Conservation (phyloP, 2,113 vertebrate species). For the Phrynosoma blainvillii region DNA sequence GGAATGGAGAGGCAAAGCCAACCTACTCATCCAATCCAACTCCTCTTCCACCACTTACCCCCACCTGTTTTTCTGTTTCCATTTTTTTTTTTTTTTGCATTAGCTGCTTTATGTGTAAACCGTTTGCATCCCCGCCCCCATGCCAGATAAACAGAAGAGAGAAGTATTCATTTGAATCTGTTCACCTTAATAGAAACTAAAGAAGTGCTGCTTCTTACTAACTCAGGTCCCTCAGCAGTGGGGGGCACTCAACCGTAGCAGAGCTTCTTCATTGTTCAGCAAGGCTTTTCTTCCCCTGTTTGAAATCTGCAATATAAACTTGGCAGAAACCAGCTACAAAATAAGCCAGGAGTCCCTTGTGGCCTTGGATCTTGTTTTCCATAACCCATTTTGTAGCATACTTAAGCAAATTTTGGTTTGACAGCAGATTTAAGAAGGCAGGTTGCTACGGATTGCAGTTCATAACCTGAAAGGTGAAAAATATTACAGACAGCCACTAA, state of each 20-base stretch:
- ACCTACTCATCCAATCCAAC: too few relatives aligned
- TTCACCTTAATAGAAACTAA: conserved; percentile 43
- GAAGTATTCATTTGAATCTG: conserved; percentile 37
- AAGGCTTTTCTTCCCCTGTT: conserved; percentile 66
- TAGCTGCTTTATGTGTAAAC: background rate
- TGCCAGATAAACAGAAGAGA: conserved; percentile 15
- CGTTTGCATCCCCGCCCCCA: background rate
- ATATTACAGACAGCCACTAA: too few relatives aligned
- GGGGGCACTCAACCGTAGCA: conserved; percentile 52
- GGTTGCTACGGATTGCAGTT: too few relatives aligned
- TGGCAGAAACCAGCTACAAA: conserved; percentile 73
- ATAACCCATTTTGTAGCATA: conserved; percentile 63
- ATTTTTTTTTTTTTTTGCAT: background rate
- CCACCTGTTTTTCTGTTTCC: background rate
- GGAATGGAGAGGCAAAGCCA: too few relatives aligned
- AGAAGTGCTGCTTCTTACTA: background rate
- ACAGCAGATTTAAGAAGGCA: too few relatives aligned
- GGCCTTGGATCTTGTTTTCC: conserved; percentile 74
- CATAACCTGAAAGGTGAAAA: too few relatives aligned
- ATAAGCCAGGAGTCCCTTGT: conserved; percentile 74
- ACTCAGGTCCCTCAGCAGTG: background rate
- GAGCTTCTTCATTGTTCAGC: conserved; percentile 41
- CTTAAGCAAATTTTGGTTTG: too few relatives aligned
- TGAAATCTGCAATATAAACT: conserved; percentile 70
- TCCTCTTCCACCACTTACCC: background rate